Conservation (phyloP, 2,888 invertebrate genomes). For the Brenthis ino region DNA sequence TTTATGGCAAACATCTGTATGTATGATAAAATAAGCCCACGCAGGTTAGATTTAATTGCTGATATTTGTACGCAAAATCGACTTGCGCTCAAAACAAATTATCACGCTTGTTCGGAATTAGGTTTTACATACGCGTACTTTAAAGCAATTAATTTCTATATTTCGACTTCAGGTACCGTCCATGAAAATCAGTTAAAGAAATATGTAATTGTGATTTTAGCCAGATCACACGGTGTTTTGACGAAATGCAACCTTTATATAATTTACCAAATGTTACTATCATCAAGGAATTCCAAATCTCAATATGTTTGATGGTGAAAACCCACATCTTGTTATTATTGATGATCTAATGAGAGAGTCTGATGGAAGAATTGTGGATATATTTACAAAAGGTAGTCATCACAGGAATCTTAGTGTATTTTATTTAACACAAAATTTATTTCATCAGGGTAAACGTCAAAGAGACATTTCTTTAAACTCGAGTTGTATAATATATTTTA, state of each 20-base stretch:
- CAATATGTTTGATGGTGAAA: constrained; percentile 43
- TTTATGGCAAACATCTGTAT: too few relatives aligned
- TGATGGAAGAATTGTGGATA: constrained; percentile 44
- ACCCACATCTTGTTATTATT: constrained; percentile 43
- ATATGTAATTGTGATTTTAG: constrained; percentile 29
- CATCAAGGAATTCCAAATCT: constrained; percentile 46
- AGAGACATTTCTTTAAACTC: constrained; percentile 43
- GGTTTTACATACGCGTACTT: too few relatives aligned
- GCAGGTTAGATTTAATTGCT: too few relatives aligned
- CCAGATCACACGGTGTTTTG: constrained; percentile 36
- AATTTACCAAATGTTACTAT: constrained; percentile 42
- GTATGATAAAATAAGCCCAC: too few relatives aligned
- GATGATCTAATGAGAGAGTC: constrained; percentile 48
- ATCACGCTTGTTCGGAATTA: too few relatives aligned
- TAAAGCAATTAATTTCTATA: too few relatives aligned
- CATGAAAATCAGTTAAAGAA: constrained; percentile 19
- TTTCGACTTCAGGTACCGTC: too few relatives aligned
- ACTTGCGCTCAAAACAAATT: too few relatives aligned
- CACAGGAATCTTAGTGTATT: constrained; percentile 47
- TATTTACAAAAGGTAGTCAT: constrained; percentile 44
- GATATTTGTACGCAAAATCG: too few relatives aligned
- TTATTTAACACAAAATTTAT: constrained; percentile 46
- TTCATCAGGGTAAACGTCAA: constrained; percentile 40
- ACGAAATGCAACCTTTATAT: constrained; percentile 40
- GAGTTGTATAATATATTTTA: constrained; percentile 44